A percentile compares a stretch with the other conserved stretches of the same genome.
Conservation (phyloP, 1,140 invertebrate genomes). For the Drosophila kohkoa region DNA sequence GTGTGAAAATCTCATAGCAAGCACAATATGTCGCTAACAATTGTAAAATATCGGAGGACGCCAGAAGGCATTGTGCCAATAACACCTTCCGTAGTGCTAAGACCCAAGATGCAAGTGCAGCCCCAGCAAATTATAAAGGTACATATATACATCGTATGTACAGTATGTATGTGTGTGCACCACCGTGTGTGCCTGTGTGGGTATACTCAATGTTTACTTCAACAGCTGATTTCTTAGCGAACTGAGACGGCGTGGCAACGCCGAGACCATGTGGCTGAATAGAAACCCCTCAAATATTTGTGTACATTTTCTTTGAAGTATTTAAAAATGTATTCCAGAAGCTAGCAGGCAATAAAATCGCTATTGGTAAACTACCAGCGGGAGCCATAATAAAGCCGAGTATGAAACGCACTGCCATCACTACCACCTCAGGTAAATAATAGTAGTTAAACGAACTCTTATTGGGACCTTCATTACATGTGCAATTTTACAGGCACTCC, state of each 20-base stretch:
- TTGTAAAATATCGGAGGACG: conserved; percentile 68
- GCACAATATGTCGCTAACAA: conserved; percentile 69
- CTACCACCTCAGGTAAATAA: conserved; percentile 20
- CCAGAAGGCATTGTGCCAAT: conserved; percentile 29
- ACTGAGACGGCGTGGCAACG: conserved; percentile 6
- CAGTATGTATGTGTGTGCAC: conserved; percentile 1
- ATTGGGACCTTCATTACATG: neutral
- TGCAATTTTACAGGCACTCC: conserved; percentile 11
- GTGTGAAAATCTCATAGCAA: neutral
- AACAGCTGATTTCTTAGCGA: conserved; percentile 32
- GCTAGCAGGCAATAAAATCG: conserved; percentile 42
- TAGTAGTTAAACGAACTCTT: neutral
- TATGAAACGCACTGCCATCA: conserved; percentile 61
- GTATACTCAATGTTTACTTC: neutral
- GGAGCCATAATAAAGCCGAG: conserved; percentile 52
- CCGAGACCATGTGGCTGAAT: conserved; percentile 11
- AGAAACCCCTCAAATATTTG: neutral
- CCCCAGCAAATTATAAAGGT: conserved; percentile 45
- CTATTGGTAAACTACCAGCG: conserved; percentile 65
- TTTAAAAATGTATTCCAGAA: conserved; percentile 33
- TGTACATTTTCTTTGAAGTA: neutral
- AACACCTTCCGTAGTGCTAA: conserved; percentile 21
- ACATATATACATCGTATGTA: conserved; percentile 20
- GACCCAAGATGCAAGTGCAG: conserved; percentile 33
- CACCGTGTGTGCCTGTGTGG: neutral